These are phyloP conservation scores for Lepilemur septentrionalis DNA, from an alignment of 2,797 vertebrate genomes.

Conservation along the genomic window DNA sequence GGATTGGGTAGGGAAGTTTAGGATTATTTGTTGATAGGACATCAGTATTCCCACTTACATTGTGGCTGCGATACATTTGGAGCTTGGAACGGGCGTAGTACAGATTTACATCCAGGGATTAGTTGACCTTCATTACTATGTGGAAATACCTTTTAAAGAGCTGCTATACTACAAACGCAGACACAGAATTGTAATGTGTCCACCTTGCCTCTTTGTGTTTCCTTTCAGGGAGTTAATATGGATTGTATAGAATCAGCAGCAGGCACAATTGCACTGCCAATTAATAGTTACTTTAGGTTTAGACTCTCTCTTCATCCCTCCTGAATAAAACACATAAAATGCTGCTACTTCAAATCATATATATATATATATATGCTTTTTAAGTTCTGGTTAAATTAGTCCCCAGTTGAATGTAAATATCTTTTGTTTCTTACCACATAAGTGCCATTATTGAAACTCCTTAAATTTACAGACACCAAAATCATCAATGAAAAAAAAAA, in stretches of 20 bases:
- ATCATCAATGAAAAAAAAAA: constrained; percentile 65
- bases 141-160: neutral
- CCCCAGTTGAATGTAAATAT: constrained; percentile 50
- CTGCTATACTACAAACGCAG: neutral
- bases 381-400: constrained; percentile 37
- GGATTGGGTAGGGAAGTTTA: neutral
- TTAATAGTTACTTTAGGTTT: neutral
- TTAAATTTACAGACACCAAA: constrained; percentile 69
- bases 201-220: neutral
- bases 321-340: constrained; percentile 15
- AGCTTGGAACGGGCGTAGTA: neutral
- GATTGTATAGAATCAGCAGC: neutral
- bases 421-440: constrained; percentile 55
- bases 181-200: neutral
- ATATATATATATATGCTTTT: neutral
- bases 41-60: neutral
- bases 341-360: neutral
- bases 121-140: neutral
- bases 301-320: neutral
- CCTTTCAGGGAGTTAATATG: neutral
- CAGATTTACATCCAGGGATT: neutral
- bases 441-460: constrained; percentile 50
- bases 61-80: neutral
- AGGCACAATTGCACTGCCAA: neutral
- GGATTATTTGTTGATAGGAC: neutral